phyloP scores from a whole-genome alignment of 1,140 invertebrate genomes.

The Xylocopa sonorina region DNA sequence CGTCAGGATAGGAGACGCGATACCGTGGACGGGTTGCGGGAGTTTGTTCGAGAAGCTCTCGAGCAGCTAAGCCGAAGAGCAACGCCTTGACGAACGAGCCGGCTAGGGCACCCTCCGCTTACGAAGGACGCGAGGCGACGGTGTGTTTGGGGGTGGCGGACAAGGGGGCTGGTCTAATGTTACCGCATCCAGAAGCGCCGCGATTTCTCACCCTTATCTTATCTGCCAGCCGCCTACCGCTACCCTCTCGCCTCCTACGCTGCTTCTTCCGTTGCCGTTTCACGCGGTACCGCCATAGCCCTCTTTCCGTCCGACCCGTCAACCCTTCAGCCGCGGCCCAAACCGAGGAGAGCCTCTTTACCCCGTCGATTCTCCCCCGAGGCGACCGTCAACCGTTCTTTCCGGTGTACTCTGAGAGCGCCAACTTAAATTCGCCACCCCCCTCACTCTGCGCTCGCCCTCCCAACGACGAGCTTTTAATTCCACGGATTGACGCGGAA shows the following conservation, averaged over 20 bases:
- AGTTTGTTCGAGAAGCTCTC: conserved; percentile 55
- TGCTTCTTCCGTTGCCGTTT: conserved; percentile 39
- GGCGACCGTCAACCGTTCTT: conserved; percentile 25
- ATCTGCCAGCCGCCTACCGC: conserved; percentile 68
- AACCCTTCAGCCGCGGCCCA: conserved; percentile 27
- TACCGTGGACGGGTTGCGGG: conserved; percentile 43
- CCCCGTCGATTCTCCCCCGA: conserved; percentile 19
- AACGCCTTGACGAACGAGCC: conserved; percentile 34
- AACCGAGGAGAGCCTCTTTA: conserved; percentile 33
- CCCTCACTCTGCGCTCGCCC: too few relatives aligned
- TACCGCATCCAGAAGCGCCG: conserved; percentile 77
- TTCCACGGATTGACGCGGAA: conserved; percentile 70
- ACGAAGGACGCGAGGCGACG: conserved; percentile 24
- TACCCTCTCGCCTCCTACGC: conserved; percentile 15
- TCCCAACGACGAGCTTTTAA: conserved; percentile 76
- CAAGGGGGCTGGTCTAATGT: conserved; percentile 73
- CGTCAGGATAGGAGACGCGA: conserved; percentile 47
- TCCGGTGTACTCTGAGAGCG: background rate
- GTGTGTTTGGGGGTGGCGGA: conserved; percentile 39
- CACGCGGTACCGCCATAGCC: conserved; percentile 26
- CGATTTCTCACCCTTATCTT: conserved; percentile 81
- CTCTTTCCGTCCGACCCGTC: conserved; percentile 12
- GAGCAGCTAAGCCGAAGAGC: conserved; percentile 52
- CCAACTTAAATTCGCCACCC: conserved; percentile 73
- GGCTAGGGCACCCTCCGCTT: background rate